A percentile compares a stretch with the other conserved stretches of the same genome.
phyloP scores from a whole-genome alignment of 2,888 invertebrate genomes.

The Tupiocoris notatus region DNA sequence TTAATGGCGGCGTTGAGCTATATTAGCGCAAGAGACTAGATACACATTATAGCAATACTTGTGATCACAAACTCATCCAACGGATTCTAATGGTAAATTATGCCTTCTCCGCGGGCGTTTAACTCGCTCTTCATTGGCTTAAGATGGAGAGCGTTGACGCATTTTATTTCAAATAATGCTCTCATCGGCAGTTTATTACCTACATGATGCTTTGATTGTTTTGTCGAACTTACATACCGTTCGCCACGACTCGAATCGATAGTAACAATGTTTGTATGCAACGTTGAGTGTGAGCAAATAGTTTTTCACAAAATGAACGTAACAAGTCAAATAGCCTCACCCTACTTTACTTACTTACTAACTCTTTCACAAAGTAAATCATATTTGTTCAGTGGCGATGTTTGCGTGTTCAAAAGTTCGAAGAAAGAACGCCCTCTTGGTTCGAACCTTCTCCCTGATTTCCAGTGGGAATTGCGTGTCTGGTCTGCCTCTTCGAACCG shows the following conservation, averaged over 20 bases:
- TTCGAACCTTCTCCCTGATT: conserved; percentile 29
- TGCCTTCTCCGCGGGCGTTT: too few relatives aligned
- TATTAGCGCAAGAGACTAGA: background rate
- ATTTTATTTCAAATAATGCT: too few relatives aligned
- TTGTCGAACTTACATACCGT: too few relatives aligned
- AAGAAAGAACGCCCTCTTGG: conserved; percentile 2
- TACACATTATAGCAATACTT: background rate
- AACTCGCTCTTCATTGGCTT: background rate
- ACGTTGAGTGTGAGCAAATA: background rate
- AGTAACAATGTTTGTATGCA: background rate
- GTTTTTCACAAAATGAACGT: background rate
- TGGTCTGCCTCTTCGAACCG: background rate
- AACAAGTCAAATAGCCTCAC: background rate
- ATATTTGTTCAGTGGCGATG: conserved; percentile 28
- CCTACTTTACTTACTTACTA: background rate
- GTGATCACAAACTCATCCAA: too few relatives aligned
- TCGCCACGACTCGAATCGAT: background rate
- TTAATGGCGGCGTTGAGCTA: background rate
- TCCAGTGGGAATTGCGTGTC: conserved; percentile 40
- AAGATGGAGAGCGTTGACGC: background rate
- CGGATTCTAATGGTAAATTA: too few relatives aligned
- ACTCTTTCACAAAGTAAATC: conserved; percentile 26
- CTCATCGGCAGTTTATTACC: too few relatives aligned
- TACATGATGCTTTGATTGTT: too few relatives aligned
- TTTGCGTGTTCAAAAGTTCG: conserved; percentile 30